A percentile compares a stretch with the other conserved stretches of the same genome.
phyloP scores from a whole-genome alignment of 2,797 vertebrate genomes.

The Myiothlypis chrysogaster region DNA sequence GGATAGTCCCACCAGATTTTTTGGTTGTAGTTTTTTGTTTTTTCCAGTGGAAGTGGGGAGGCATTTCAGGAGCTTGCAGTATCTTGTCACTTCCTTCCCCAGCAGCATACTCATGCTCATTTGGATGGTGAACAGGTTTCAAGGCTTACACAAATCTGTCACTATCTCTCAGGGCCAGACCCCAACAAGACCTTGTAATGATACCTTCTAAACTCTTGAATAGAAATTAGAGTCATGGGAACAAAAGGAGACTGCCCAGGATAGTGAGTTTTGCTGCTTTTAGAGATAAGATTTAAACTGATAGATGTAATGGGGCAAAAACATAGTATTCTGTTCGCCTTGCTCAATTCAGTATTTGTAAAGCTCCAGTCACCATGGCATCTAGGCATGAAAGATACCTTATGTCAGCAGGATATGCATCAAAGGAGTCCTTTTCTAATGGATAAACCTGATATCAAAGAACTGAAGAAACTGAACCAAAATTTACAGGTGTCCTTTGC shows the following conservation, averaged over 20 bases:
- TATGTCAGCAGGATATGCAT: constrained; percentile 60
- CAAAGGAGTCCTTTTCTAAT: constrained; percentile 69
- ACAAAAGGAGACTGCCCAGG: neutral
- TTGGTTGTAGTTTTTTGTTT: neutral
- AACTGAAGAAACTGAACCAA: constrained; percentile 66
- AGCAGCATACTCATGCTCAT: fast-evolving
- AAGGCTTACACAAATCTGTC: neutral
- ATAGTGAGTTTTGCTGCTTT: constrained; percentile 11
- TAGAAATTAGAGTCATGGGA: neutral
- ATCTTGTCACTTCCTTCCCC: neutral
- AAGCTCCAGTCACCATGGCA: constrained; percentile 46
- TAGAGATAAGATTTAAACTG: constrained; percentile 45
- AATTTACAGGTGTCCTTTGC: constrained; percentile 73
- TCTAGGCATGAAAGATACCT: constrained; percentile 57
- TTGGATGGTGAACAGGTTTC: neutral
- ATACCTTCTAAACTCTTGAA: neutral
- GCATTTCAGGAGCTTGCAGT: neutral
- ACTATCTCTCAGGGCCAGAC: neutral
- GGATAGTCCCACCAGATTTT: neutral
- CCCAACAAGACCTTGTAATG: neutral
- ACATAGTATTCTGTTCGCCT: neutral
- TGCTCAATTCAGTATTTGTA: neutral
- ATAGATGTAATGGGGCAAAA: constrained; percentile 33
- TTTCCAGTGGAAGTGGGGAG: neutral
- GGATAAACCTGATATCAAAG: constrained; percentile 75